phyloP scores from a whole-genome alignment of 2,888 invertebrate genomes.

The Morpho deidamia region DNA sequence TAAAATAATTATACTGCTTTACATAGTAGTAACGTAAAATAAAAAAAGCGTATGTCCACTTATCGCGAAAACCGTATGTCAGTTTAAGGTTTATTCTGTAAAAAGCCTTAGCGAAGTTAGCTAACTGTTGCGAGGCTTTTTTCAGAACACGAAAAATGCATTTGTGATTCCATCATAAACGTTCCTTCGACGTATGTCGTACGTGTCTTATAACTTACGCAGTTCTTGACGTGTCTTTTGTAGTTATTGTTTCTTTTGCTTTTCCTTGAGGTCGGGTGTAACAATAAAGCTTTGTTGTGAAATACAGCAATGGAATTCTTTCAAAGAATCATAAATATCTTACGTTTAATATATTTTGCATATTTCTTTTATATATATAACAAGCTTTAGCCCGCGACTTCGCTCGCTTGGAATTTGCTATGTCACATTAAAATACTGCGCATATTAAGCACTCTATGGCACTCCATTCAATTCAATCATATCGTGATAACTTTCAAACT shows the following conservation, averaged over 20 bases:
- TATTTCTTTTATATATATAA: too few species aligned
- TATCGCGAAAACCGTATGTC: not conserved
- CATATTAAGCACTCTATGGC: too few species aligned
- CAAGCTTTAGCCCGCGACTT: too few species aligned
- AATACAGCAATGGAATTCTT: not conserved
- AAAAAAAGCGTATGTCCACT: not conserved
- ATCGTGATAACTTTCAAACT: too few species aligned
- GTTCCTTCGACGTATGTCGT: conserved; percentile 40
- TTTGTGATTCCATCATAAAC: conserved; percentile 68
- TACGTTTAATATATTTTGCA: too few species aligned
- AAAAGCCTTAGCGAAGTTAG: conserved; percentile 46
- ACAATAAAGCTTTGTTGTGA: not conserved
- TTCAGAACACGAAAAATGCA: conserved; percentile 73
- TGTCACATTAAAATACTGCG: too few species aligned
- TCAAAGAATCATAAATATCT: too few species aligned
- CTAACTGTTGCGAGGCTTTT: conserved; percentile 35
- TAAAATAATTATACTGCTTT: too few species aligned
- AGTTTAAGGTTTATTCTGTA: conserved; percentile 32
- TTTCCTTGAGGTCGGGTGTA: not conserved
- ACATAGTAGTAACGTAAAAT: too few species aligned
- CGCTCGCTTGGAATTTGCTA: too few species aligned
- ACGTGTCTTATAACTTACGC: conserved; percentile 34
- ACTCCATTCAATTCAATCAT: too few species aligned
- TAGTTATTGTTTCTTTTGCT: conserved; percentile 15
- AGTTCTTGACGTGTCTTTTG: conserved; percentile 16